These are phyloP conservation scores for Patella caerulea DNA, from an alignment of 2,888 invertebrate species.

Conservation along the genomic window DNA sequence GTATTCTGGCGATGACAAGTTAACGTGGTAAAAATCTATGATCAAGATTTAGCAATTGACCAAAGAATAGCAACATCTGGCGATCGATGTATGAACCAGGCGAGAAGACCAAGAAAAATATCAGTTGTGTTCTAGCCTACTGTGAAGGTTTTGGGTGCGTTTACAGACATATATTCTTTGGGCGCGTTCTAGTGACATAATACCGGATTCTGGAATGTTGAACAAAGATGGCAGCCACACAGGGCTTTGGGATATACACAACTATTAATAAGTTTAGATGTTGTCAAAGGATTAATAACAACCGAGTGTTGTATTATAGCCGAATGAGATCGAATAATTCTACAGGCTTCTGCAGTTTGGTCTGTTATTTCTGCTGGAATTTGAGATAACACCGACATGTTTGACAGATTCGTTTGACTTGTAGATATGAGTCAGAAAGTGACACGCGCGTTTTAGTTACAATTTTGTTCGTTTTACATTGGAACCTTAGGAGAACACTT, in stretches of 20 bases:
- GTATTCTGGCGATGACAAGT: background rate
- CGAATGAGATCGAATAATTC: background rate
- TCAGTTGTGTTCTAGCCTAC: background rate
- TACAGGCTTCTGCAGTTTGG: too few relatives aligned
- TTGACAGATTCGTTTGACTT: background rate
- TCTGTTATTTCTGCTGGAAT: background rate
- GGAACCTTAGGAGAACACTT: background rate
- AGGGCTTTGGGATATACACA: background rate
- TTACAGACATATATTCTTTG: background rate
- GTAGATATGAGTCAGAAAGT: background rate
- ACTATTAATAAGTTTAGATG: background rate
- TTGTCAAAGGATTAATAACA: background rate
- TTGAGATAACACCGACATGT: too few relatives aligned
- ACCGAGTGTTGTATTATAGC: background rate
- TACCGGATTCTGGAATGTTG: background rate
- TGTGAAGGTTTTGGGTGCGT: background rate
- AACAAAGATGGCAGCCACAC: background rate
- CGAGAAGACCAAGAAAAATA: background rate
- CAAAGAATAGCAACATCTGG: background rate
- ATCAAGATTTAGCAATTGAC: background rate
- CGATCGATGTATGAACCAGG: background rate
- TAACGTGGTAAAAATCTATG: background rate
- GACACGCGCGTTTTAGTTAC: too few relatives aligned
- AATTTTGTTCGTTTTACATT: too few relatives aligned
- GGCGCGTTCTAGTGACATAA: background rate